These are phyloP conservation scores for Parthenolecanium corni DNA, from an alignment of 2,888 invertebrate species.

Conservation along the genomic window DNA sequence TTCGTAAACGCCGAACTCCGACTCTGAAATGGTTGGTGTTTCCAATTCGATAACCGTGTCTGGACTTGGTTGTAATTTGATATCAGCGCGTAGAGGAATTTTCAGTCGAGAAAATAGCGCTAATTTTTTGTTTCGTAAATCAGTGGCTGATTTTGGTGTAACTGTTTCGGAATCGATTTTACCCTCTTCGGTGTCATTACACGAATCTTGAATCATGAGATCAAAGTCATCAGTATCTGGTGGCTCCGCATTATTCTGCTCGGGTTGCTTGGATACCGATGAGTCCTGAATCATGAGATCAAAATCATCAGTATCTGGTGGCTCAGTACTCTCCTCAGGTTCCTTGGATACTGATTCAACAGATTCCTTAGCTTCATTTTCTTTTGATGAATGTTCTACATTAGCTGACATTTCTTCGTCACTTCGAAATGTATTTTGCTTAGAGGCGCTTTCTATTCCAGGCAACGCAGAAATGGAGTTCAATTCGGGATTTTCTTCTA, in stretches of 20 bases:
- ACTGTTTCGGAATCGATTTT: neutral
- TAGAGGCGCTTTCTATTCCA: too few species aligned
- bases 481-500: too few species aligned
- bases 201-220: conserved; percentile 4
- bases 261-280: neutral
- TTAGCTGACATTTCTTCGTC: too few species aligned
- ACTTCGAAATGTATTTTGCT: too few species aligned
- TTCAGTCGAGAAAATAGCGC: neutral
- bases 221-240: conserved; percentile 3
- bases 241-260: neutral
- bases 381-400: too few species aligned
- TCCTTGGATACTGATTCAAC: too few species aligned
- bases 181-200: neutral
- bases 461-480: too few species aligned
- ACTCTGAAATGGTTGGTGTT: neutral
- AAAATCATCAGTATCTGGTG: neutral
- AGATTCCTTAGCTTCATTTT: too few species aligned
- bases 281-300: conserved; percentile 1
- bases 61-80: neutral
- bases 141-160: neutral
- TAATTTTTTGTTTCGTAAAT: neutral
- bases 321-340: too few species aligned
- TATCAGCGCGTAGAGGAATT: neutral
- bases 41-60: conserved; percentile 1
- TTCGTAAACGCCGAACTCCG: neutral